phyloP scores from a whole-genome alignment of 2,797 vertebrate genomes.

The Scarus forsteni region DNA sequence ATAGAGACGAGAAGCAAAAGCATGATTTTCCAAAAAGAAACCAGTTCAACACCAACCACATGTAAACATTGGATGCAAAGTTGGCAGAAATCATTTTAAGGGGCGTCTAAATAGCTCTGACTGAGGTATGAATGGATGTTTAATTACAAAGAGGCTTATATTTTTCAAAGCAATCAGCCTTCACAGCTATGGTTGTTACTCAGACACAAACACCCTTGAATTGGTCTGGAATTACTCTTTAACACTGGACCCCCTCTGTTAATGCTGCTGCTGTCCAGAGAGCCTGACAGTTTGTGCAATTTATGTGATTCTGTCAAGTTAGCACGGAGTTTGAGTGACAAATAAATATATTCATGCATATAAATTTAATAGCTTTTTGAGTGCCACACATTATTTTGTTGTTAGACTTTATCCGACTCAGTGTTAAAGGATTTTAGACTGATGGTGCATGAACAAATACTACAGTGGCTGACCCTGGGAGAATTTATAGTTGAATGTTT shows the following conservation, averaged over 20 bases:
- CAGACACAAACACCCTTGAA: slow-evolving; percentile 18
- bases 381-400: slow-evolving; percentile 6
- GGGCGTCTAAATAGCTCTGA: slow-evolving; percentile 1
- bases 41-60: too few species aligned
- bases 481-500: too few species aligned
- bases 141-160: slow-evolving; percentile 45
- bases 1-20: too few species aligned
- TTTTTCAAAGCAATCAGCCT: slow-evolving; percentile 26
- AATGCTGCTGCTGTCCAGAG: slow-evolving; percentile 32
- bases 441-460: background rate
- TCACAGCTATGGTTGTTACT: background rate
- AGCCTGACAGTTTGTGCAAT: slow-evolving; percentile 9
- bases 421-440: slow-evolving; percentile 19
- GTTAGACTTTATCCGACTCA: slow-evolving; percentile 3
- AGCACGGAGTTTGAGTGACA: slow-evolving; percentile 26
- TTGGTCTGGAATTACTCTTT: slow-evolving; percentile 19
- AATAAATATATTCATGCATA: slow-evolving; percentile 17
- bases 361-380: slow-evolving; percentile 21
- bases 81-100: slow-evolving; percentile 5
- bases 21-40: too few species aligned
- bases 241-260: slow-evolving; percentile 12
- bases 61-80: background rate
- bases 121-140: slow-evolving; percentile 31
- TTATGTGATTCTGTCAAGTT: slow-evolving; percentile 27
- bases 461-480: background rate